Evolutionary conservation across 2,113 vertebrate genomes (phyloP).

Genomic region (Acanthisitta chloris): DNA sequence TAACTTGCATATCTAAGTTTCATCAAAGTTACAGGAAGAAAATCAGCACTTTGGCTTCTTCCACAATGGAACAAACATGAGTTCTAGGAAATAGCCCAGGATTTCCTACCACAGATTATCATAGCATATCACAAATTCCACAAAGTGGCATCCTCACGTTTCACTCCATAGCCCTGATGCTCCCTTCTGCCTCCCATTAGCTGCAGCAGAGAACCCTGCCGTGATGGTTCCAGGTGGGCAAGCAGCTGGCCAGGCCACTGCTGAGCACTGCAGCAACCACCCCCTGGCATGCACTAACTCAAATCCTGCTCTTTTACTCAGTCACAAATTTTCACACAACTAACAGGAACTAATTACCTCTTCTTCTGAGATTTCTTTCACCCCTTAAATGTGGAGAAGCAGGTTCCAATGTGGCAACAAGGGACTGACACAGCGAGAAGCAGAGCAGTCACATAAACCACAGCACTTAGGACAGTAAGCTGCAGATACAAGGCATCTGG

Average conservation of each 20-base stretch:
- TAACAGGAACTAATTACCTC: neutral
- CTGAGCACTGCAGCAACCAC: neutral
- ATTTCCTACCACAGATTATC: neutral
- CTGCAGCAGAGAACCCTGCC: accelerated
- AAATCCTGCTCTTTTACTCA: neutral
- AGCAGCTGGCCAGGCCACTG: accelerated
- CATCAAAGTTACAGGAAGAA: neutral
- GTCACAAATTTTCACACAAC: neutral
- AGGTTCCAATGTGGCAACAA: accelerated
- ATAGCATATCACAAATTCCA: neutral
- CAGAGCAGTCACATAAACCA: neutral
- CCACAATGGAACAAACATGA: neutral
- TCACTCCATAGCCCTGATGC: accelerated
- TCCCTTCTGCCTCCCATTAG: neutral
- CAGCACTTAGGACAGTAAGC: neutral
- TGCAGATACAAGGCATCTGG: neutral
- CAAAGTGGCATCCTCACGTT: accelerated
- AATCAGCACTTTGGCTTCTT: neutral
- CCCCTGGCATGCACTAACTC: accelerated
- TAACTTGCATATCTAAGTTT: neutral
- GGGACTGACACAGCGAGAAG: neutral
- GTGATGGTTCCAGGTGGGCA: neutral
- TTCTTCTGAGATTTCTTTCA: neutral
- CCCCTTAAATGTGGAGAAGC: accelerated
- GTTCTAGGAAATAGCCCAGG: neutral